phyloP scores from a whole-genome alignment of 2,113 vertebrate species.

The Recurvirostra avosetta region DNA sequence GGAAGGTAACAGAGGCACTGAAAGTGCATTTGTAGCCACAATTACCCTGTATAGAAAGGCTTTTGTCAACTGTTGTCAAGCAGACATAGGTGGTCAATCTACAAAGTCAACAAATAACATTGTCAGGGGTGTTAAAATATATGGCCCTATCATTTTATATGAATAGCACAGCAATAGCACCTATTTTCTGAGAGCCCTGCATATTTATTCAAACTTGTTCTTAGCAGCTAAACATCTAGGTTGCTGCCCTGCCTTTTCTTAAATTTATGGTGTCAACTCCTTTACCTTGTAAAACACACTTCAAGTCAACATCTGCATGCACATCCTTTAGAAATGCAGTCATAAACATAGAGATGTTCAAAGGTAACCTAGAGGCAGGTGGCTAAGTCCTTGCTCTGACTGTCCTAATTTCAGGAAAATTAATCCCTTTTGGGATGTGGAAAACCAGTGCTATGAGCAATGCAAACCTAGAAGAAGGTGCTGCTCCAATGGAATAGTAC shows the following conservation, averaged over 20 bases:
- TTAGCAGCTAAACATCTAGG: neutral
- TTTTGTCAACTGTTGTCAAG: constrained; percentile 31
- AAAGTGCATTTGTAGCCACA: constrained; percentile 42
- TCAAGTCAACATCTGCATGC: neutral
- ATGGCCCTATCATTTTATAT: neutral
- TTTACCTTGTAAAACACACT: neutral
- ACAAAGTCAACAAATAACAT: constrained; percentile 25
- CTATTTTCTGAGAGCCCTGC: neutral
- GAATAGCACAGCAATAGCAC: neutral
- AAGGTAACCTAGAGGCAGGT: neutral
- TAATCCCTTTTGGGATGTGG: neutral
- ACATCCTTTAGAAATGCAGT: neutral
- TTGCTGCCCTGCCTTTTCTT: neutral
- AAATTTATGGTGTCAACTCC: neutral
- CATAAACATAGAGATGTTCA: neutral
- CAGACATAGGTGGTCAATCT: neutral
- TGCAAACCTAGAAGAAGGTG: neutral
- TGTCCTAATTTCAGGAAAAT: neutral
- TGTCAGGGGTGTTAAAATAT: neutral
- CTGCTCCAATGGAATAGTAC: neutral
- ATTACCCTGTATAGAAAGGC: neutral
- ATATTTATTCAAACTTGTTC: neutral
- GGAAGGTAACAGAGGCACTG: constrained; percentile 43
- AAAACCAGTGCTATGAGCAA: neutral
- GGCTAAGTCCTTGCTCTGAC: neutral